Evolutionary conservation across 2,797 vertebrate species (phyloP), one percentile per base, ranked within the genome.

Genomic region (Darevskia mixta): DNA sequence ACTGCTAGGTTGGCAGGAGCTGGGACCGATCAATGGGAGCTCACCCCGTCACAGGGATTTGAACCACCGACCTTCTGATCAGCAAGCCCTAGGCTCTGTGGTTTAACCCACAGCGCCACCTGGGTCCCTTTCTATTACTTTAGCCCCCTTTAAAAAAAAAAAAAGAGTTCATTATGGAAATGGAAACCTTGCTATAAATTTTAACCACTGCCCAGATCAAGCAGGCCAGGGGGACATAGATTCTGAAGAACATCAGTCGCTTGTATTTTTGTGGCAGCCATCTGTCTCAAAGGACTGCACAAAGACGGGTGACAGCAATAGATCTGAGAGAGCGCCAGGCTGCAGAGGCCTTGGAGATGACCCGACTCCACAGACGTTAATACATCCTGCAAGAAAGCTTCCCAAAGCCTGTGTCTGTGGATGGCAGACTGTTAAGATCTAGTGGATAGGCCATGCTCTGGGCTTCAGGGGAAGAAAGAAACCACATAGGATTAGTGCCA

Each of bases 111-210:
- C 45, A 49, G 45, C 2, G 10, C 45, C 45, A 49, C 45, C 45
- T 10, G 0, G 2, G 10, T 49, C 11, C 49, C 11, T 3, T 35
- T 35, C 35, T 35, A 35, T 35, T 35, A 71, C n/a, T 45, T 18
- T 49, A 86, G 17, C 20, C 20, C 61, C n/a, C 27, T 27, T 58
- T 58, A 0, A 25, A 8, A 79, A 64, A 8, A 79, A 64, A 58
- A 84, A 11, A 29, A 9, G 20, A 73, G 29, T 77, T 86, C 45
- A 79, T 85, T 49, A 66, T 83, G 55, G 78, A 81, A 88, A 79
- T 72, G 45, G 32, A 88, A 75, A 55, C 29, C 35, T 66, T 35
- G n/a, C 66, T 76, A 38, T 27, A 45, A 80, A 45, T n/a, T 85
- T 72, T 58, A n/a, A 43, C 8, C 8, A 45, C 13, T 6, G 4